Base-by-base conservation (phyloP, 2,888 invertebrate species). In the Cephonodes hylas region DNA sequence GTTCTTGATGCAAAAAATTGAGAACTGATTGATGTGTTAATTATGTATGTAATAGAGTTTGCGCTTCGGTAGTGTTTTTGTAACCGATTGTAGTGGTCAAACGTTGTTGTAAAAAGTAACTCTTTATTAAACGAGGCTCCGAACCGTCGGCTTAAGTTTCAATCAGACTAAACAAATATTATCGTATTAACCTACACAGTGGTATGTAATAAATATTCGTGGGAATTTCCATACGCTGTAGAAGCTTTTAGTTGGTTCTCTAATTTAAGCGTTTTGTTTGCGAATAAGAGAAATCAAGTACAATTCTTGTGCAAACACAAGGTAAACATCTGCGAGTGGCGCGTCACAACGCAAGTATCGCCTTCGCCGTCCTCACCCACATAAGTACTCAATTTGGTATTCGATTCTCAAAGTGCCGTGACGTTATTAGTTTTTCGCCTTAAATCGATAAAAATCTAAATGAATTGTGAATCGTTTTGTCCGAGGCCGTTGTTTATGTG, bases 361-460 rank as follows among this genome's bases (percentile, higher is more conserved):
- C 48, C 48, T 27, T 31, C 7, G 48, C 48, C 48, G 15, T 48
- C 48, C 48, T 48, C 53, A 31, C 53, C 53, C 53, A 53, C 53
- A 53, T 53, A 48, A 31, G 10, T 31, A 57, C 31, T 58, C 22
- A 38, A 58, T 58, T 23, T 38, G 23, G 57, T 53, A 42, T 42
- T 42, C 25, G 25, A 27, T 25, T 60, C 62, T 66, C 69, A 72
- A 71, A 70, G 68, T 70, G 68, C 79, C 75, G 79, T 85, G 83
- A 84, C 85, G 84, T 82, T 86, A 87, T 89, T 86, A 85, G 85
- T 83, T 84, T 85, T 89, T 88, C 88, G 77, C 79, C 81, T 84
- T 81, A 88, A 88, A 82, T 72, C 86, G 90, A 90, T 90, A 89
- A 86, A 86, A 75, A 91, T 91, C 89, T 87, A 79, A 89, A 89